Evolutionary conservation across 1,140 invertebrate genomes (phyloP), one percentile per base, ranked within the genome.

Genomic region (Aphaenogaster rudis): DNA sequence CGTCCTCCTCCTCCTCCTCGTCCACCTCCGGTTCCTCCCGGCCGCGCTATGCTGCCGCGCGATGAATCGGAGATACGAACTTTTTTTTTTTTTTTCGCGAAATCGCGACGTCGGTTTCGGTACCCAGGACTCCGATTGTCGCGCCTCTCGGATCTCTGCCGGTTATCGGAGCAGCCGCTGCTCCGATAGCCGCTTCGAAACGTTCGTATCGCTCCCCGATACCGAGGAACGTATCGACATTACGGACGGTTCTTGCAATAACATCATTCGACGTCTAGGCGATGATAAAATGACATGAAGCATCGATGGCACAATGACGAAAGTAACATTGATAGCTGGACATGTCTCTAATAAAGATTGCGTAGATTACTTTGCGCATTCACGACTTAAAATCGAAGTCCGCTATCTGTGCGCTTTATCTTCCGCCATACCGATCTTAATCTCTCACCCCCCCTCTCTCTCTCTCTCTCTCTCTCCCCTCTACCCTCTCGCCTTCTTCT

Each of bases 31-130:
- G 21, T 50, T 17, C 9, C 39, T 7, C 64, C 39, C n/a, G 9
- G n/a, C 36, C n/a, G 39, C 52, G 39, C 11, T 39, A 3, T 17
- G 15, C 33, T 39, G 52, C 79, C 69, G 17, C 28, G 42, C 52
- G 52, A 63, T 36, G 52, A 81, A 42, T 66, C 48, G 81, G 36
- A 71, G 39, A 33, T n/a, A 63, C 39, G 1, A 57, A 48, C 54
- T 61, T 74, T 57, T 84, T 74, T 61, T 74, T 57, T 84, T 74
- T 28, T 28, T 28, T 28, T 28, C 69, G 42, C 36, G 36, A 79
- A 66, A 80, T 80, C 21, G 33, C 15, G 1, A 36, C 17, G 17
- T 74, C 21, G 15, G 3, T 45, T 33, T 11, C 21, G 33, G 36
- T 7, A 45, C 9, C 9, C 2, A 28, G 28, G 28, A 39, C 9